Evolutionary conservation across 2,113 vertebrate genomes (phyloP), one percentile per base, ranked within the genome.

Genomic region (Oenanthe oenanthe): DNA sequence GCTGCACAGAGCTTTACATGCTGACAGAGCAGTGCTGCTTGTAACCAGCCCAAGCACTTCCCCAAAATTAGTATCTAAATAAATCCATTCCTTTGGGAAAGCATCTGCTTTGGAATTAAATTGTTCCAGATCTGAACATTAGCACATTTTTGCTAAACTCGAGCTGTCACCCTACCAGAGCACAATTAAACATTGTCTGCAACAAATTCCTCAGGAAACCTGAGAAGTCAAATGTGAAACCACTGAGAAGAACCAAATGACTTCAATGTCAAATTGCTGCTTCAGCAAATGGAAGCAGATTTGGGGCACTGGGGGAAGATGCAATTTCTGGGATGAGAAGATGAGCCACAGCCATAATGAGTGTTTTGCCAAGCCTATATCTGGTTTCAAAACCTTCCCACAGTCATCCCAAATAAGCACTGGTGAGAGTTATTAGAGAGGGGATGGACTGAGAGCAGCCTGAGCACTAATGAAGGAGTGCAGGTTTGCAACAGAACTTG

Each of bases 281-380:
- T 36, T 92, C 96, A 96, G 95, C 95, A 89, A 85, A 89, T 26
- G 81, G 85, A 9, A 61, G 90, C 85, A 73, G 96, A 88, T 79
- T 42, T 50, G 81, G 90, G 75, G 92, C 92, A 65, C 78, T 10
- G 58, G 58, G 85, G 88, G 75, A 96, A 92, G n/a, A 31, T 17
- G 82, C 85, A 73, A 4, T 73, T 83, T 61, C 88, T 88, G 45
- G 78, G n/a, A 24, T 24, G 88, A 61, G 78, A 40, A 56, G 88
- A 93, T 61, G 89, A 94, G 88, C 90, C 90, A 68, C 67, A 34
- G 93, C 76, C 82, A 8, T 83, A 66, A 96, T 79, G 82, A 95
- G 22, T 72, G 54, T 66, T 96, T 94, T 79, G 90, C 90, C 88
- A 73, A 93, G 71, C 29, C 92, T 88, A 0, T 17, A 65, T 94